A percentile compares a stretch with the other conserved stretches of the same genome.
These are phyloP conservation scores for Polymixis lichenea DNA, from an alignment of 2,888 invertebrate genomes.

Conservation along the genomic window DNA sequence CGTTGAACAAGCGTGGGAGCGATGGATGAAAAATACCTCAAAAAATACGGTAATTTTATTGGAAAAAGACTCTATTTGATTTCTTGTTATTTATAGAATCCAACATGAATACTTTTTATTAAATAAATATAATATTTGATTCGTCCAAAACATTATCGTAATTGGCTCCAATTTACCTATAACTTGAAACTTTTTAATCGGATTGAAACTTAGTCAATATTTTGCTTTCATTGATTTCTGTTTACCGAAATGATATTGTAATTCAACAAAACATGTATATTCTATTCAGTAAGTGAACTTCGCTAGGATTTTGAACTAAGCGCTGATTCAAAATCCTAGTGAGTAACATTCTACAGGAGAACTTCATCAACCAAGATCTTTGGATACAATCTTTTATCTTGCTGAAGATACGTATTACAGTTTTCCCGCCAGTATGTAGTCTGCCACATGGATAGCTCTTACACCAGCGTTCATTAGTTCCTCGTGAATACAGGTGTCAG, in stretches of 20 bases:
- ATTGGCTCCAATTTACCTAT: conserved; percentile 5
- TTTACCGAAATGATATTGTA: background rate
- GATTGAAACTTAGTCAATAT: background rate
- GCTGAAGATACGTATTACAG: background rate
- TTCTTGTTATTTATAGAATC: conserved; percentile 6
- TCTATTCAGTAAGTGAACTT: background rate
- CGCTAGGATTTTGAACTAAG: background rate
- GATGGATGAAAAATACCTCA: conserved; percentile 14
- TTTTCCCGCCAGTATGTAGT: background rate
- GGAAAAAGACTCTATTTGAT: conserved; percentile 15
- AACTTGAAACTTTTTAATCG: background rate
- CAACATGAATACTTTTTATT: background rate
- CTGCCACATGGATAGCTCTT: conserved; percentile 5
- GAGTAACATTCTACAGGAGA: background rate
- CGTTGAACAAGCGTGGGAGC: conserved; percentile 15
- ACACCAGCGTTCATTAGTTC: conserved; percentile 19
- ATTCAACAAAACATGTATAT: background rate
- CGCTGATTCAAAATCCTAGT: background rate
- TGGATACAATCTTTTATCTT: background rate
- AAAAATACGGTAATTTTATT: conserved; percentile 27
- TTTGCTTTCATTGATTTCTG: background rate
- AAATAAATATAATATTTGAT: background rate
- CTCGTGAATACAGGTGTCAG: conserved; percentile 15
- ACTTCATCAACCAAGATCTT: conserved; percentile 5
- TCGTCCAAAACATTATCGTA: background rate